Evolutionary conservation across 2,113 vertebrate species (phyloP).

Genomic region (Copsychus sechellarum): DNA sequence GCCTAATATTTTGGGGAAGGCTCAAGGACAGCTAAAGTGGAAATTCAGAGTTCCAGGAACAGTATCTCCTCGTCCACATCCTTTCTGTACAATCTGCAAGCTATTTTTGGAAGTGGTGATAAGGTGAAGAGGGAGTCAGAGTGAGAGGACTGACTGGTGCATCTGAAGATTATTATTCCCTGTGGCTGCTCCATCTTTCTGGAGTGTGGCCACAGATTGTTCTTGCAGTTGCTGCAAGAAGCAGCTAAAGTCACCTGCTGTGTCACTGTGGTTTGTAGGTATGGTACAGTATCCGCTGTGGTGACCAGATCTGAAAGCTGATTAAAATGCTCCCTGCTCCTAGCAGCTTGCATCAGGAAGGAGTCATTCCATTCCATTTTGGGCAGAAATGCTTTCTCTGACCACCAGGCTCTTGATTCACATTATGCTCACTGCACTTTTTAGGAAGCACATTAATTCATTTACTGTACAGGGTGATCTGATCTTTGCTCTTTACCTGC

Average conservation of each 20-base stretch:
- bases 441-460: slow-evolving; percentile 45
- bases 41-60: slow-evolving; percentile 35
- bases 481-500: slow-evolving; percentile 50
- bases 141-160: slow-evolving; percentile 17
- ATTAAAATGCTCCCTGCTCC: not conserved
- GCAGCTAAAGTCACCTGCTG: slow-evolving; percentile 29
- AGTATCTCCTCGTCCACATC: not conserved
- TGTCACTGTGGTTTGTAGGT: slow-evolving; percentile 22
- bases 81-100: slow-evolving; percentile 32
- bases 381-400: not conserved
- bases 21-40: slow-evolving; percentile 37
- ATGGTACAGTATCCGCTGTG: not conserved
- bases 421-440: not conserved
- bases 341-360: not conserved
- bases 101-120: slow-evolving; percentile 53
- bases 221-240: slow-evolving; percentile 28
- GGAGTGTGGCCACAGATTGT: slow-evolving; percentile 32
- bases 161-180: slow-evolving; percentile 51
- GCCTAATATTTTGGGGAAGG: slow-evolving; percentile 19
- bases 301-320: not conserved
- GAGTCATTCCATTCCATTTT: not conserved
- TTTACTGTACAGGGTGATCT: not conserved
- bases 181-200: slow-evolving; percentile 33
- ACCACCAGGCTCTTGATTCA: not conserved
- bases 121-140: slow-evolving; percentile 31